Evolutionary conservation across 2,113 vertebrate genomes (phyloP), one percentile per base, ranked within the genome.

Genomic region (Indri indri): DNA sequence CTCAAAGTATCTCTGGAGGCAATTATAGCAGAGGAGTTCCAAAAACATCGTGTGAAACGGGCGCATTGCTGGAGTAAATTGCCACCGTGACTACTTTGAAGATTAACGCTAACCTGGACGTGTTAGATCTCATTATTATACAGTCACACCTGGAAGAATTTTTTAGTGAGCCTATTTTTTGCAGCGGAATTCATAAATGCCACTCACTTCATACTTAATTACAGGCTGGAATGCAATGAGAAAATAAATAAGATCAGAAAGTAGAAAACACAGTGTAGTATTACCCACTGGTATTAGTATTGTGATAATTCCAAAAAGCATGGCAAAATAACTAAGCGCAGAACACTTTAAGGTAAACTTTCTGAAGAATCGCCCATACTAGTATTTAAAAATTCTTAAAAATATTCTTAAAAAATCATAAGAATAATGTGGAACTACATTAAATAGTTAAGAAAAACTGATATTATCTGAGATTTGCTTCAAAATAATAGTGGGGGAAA

Each of bases 141-240:
- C 1, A 76, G 84, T 63, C 76, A 74, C 13, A 85, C 42, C 81
- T 30, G 73, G 37, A 61, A 92, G 42, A 81, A 81, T 57, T n/a
- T 71, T 81, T 79, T 50, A 54, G 65, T 12, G 34, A 90, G 65
- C 40, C 84, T 77, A 14, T 77, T 8, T 57, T 83, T 18, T 85
- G 45, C 37, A 52, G 74, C 32, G 88, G 63, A 82, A 54, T 92
- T 87, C 95, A 90, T 50, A 85, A 92, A 82, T 50, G 27, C 32
- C 34, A 70, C 22, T 93, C 45, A 74, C 50, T 82, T 66, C 73
- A 86, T 12, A 93, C 6, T 30, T 57, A 95, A 92, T 81, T 92
- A 85, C 12, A 95, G 40, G 22, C 20, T 32, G 89, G n/a, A 96
- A 68, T 32, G 23, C 88, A 96, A 89, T 70, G 81, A 86, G 84